Evolutionary conservation across 92 coral and sea anemone species (phyloP), one percentile per base, ranked within the genome.

Genomic region (Parazoanthus darwini): DNA sequence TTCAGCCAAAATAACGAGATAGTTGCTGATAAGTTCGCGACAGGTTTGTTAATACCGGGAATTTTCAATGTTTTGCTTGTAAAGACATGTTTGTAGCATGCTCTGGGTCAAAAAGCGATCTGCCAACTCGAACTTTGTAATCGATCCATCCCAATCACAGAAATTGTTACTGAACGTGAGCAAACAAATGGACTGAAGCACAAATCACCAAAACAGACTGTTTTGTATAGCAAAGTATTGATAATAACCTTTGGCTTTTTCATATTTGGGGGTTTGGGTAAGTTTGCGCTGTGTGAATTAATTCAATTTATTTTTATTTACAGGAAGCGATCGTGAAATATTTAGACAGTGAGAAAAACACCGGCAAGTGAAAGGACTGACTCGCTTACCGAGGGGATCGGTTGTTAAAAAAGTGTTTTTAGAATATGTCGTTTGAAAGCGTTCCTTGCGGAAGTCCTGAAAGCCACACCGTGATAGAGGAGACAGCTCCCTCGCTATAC

Each of bases 361-460:
- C 74, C 81, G 71, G 74, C 54, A 75, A 46, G 71, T 82, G 74
- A 22, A 81, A 56, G 81, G 37, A 74, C 87, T 63, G 5, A 85
- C 87, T 80, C 48, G 85, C 44, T 37, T 43, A 46, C 78, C 54
- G 86, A 68, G 77, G 42, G 43, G 26, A 70, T 46, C 80, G 86
- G 86, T 78, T 46, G 80, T 79, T 38, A n/a, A 63, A 82, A 44
- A 54, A 50, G 56, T 76, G 80, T 79, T 82, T 90, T 82, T 82
- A 77, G 93, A 94, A 91, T 78, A 95, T 94, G 94, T 95, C 98
- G 78, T 91, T 90, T 88, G 99, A 97, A 92, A 95, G 90, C 58
- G 95, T 92, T 74, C 98, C 94, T 87, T 93, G 98, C 86, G 98
- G 95, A 89, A 97, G 99, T 89, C 99, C 99, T 36, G 98, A 92